phyloP scores from a whole-genome alignment of 2,797 vertebrate genomes.

The Sebastes umbrosus region DNA sequence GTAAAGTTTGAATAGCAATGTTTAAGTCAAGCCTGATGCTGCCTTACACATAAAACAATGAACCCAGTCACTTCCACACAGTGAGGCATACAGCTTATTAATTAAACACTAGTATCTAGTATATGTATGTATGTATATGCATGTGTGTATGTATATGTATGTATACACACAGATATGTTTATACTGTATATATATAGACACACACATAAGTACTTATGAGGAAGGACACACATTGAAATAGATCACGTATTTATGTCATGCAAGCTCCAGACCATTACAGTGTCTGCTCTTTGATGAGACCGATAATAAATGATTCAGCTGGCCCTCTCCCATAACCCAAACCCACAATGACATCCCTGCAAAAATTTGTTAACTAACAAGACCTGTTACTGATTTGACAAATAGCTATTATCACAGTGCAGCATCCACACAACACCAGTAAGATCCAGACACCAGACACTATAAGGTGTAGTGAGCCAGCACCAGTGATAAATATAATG shows the following conservation, averaged over 20 bases:
- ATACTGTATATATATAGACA: too few relatives aligned
- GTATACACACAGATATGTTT: too few relatives aligned
- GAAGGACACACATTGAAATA: background rate
- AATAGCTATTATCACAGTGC: background rate
- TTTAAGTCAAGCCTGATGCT: too few relatives aligned
- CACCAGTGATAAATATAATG: background rate
- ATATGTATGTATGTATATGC: too few relatives aligned
- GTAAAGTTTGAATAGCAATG: too few relatives aligned
- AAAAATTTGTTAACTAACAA: background rate
- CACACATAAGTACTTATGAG: background rate
- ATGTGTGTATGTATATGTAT: too few relatives aligned
- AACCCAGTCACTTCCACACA: too few relatives aligned
- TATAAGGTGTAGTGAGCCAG: background rate
- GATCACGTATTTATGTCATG: background rate
- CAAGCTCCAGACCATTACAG: background rate
- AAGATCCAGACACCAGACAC: background rate
- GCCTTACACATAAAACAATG: too few relatives aligned
- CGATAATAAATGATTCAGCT: slow-evolving; percentile 17
- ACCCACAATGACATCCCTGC: background rate
- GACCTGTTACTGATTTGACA: slow-evolving; percentile 1
- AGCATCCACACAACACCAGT: background rate
- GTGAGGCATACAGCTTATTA: too few relatives aligned
- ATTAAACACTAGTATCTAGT: too few relatives aligned
- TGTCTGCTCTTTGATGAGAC: background rate
- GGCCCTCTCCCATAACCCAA: background rate